Evolutionary conservation across 2,888 invertebrate genomes (phyloP), one percentile per base, ranked within the genome.

Genomic region (Conops quadrifasciatus): DNA sequence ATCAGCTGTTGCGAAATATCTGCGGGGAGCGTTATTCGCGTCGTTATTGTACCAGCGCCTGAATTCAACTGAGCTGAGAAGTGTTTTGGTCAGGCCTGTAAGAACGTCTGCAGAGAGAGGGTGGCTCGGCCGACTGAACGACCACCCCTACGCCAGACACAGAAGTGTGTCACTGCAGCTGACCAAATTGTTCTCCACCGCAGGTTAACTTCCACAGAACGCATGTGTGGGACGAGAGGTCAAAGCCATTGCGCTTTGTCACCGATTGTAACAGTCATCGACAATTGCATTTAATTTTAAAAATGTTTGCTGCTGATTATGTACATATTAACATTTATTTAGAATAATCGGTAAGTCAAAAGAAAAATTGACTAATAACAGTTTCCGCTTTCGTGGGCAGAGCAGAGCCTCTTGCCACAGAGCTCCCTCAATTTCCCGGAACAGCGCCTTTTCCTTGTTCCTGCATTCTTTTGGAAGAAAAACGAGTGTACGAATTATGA

Each of bases 21-120:
- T 36, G 4, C 36, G 36, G 4, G 9, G n/a, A 49, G 11, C 49
- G 11, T 24, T 26, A 45, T 43, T 36, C 51, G 49, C 30, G 67
- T 67, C 49, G 67, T 68, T 68, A 47, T 28, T 62, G 51, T 30
- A 58, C 45, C 51, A 51, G 36, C 36, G 36, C 49, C 62, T 7
- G 28, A 68, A 36, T 36, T 51, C 68, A 68, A 68, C 68, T 68
- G 62, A 68, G 28, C 36, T 30, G 36, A 60, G 56, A 21, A 5
- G 16, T 26, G 56, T 5, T 67, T 43, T 56, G 67, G 24, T 43
- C 15, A 26, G 13, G 30, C n/a, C 28, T 45, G 58, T 43, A 67
- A 67, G 28, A 67, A 63, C n/a, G 45, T 24, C 28, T 63, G 4
- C 28, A 15, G 13, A 3, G 24, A 58, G 58, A 15, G 24, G 16